Conservation (phyloP, 1,140 invertebrate genomes). For the Drosophila tropicalis region DNA sequence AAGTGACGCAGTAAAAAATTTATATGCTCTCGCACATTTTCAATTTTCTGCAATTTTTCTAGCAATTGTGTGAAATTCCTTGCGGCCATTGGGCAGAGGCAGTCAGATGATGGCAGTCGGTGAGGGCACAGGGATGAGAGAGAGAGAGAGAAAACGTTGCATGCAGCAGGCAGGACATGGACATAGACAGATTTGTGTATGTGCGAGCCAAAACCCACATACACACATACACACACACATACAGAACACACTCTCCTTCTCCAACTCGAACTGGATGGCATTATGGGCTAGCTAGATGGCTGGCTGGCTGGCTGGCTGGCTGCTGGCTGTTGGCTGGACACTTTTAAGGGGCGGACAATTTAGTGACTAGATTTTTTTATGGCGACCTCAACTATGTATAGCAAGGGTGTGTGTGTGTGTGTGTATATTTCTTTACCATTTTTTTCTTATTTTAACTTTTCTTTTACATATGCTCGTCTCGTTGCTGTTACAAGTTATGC, state of each 20-base stretch:
- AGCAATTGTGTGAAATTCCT: conserved; percentile 80
- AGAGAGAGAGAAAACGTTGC: conserved; percentile 33
- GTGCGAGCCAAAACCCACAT: conserved; percentile 24
- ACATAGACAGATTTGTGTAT: conserved; percentile 66
- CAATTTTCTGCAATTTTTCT: conserved; percentile 80
- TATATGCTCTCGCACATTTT: conserved; percentile 79
- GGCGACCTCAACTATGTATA: conserved; percentile 47
- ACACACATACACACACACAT: neutral
- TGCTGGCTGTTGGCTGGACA: conserved; percentile 51
- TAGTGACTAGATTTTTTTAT: conserved; percentile 67
- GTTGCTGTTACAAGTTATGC: conserved; percentile 72
- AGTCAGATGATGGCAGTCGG: conserved; percentile 7
- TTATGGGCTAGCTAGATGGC: conserved; percentile 55
- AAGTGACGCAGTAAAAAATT: conserved; percentile 80
- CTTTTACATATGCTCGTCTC: conserved; percentile 77
- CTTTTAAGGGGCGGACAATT: conserved; percentile 77
- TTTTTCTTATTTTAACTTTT: conserved; percentile 42
- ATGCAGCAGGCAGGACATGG: conserved; percentile 47
- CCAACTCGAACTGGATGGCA: conserved; percentile 36
- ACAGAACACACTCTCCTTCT: neutral
- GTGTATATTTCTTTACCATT: conserved; percentile 15
- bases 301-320: neutral
- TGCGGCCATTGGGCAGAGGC: conserved; percentile 58
- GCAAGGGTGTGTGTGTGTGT: conserved; percentile 6
- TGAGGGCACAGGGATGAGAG: neutral